Base-by-base conservation (phyloP, 2,888 invertebrate genomes). In the Phymatocera aterrima region DNA sequence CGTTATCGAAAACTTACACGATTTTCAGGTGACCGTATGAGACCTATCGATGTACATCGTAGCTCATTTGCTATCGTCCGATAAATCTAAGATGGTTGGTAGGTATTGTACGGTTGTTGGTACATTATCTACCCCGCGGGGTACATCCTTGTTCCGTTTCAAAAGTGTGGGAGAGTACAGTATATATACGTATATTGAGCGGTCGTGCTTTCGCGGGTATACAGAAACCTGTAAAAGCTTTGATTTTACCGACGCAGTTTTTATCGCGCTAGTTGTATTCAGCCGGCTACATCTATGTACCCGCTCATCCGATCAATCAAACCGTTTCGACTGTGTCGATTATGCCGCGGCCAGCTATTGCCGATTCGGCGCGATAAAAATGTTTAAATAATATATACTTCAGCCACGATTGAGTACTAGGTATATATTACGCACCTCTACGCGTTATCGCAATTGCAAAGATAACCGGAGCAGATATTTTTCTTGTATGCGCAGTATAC, bases 231-330 rank as follows among this genome's bases (percentile, higher is more conserved):
- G 72, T 72, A 34, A 31, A 34, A 72, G 72, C 72, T 34, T n/a
- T n/a, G n/a, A n/a, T 54, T 48, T 54, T 78, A 79, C 70, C 77
- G 43, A 40, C 77, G 57, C 46, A 51, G 77, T 51, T 68, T 43
- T 57, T 34, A 37, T 78, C n/a, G 4, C 31, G 43, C 70, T 5
- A 12, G 57, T 40, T 24, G 57, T 12, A 57, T 28, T 28, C 28
- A 12, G 1, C 1, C 2, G n/a, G 28, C 57, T 15, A 15, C 57
- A 57, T 18, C 8, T 15, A 28, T 2, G 24, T 3, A 24, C 2
- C 2, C 1, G 15, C 18, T 5, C 24, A 28, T 15, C 12, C 24
- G 24, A 65, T 65, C 43, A 21, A 43, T 40, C 24, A 65, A n/a
- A 43, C 43, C 18, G 31, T 21, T 34, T 40, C 18, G 1, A 51